phyloP scores from a whole-genome alignment of 2,797 vertebrate species.

The Sebastolobus alascanus region DNA sequence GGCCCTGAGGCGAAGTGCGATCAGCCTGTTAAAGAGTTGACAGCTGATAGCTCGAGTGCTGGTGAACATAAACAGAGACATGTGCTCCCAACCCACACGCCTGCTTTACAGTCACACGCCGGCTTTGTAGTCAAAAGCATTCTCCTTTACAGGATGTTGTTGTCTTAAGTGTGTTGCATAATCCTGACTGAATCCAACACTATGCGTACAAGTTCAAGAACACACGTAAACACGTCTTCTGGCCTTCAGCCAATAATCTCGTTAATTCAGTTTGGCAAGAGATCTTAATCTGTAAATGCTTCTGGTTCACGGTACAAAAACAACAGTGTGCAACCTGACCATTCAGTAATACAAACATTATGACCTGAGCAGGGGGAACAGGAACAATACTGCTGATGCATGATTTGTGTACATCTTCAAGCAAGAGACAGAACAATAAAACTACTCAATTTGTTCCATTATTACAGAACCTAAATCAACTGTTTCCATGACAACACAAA shows the following conservation, averaged over 20 bases:
- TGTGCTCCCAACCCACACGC: constrained; percentile 47
- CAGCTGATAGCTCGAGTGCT: constrained; percentile 50
- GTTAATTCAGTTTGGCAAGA: constrained; percentile 63
- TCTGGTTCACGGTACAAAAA: constrained; percentile 43
- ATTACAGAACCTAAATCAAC: constrained; percentile 35
- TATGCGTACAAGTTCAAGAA: constrained; percentile 40
- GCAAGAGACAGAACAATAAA: constrained; percentile 1
- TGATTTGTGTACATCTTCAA: constrained; percentile 26
- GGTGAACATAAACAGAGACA: constrained; percentile 66
- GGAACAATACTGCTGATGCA: constrained; percentile 7
- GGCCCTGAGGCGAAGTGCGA: constrained; percentile 36
- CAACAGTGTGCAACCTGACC: constrained; percentile 16
- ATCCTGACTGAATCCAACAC: constrained; percentile 41
- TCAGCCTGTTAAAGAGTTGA: constrained; percentile 55
- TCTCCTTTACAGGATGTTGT: constrained; percentile 48
- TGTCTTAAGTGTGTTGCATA: constrained; percentile 60
- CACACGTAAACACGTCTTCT: constrained; percentile 54
- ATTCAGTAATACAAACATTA: constrained; percentile 5
- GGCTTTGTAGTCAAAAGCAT: constrained; percentile 37
- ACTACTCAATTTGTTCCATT: neutral
- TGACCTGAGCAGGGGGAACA: neutral
- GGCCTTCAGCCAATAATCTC: constrained; percentile 58
- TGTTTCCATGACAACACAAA: constrained; percentile 19
- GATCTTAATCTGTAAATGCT: constrained; percentile 55
- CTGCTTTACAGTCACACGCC: constrained; percentile 22